Percentiles rank a stretch among this genome's conserved stretches.
Evolutionary conservation across 1,140 invertebrate genomes (phyloP).

Genomic region (Brachionus sp.): DNA sequence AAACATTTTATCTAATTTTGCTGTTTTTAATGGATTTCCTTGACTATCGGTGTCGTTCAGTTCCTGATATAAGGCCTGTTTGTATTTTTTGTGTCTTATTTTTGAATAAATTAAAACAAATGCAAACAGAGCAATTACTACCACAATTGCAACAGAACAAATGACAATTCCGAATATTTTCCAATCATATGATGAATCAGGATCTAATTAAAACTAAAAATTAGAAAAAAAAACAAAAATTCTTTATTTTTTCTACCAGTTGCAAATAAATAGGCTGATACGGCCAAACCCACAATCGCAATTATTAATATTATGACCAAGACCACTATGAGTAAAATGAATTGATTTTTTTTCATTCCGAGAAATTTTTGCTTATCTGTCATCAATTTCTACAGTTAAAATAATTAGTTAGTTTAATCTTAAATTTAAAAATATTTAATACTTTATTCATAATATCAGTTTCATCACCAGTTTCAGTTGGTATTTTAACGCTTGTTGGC

Average conservation of each 20-base stretch:
- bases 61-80: neutral
- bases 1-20: conserved; percentile 4
- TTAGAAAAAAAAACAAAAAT: neutral
- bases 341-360: conserved; percentile 3
- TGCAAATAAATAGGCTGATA: neutral
- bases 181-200: neutral
- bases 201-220: neutral
- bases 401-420: neutral
- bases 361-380: conserved; percentile 28
- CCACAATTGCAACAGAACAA: neutral
- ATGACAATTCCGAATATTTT: conserved; percentile 34
- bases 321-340: neutral
- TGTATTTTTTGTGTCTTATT: conserved; percentile 21
- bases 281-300: neutral
- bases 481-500: neutral
- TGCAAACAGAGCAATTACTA: neutral
- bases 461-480: conserved; percentile 5
- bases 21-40: conserved; percentile 30
- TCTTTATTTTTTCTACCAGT: neutral
- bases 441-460: conserved; percentile 20
- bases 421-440: neutral
- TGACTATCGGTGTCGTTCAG: conserved; percentile 1
- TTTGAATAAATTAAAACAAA: neutral
- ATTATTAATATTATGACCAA: neutral
- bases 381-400: neutral